These are phyloP conservation scores for Zootermopsis nevadensis DNA, from an alignment of 2,888 invertebrate species.

Conservation along the genomic window DNA sequence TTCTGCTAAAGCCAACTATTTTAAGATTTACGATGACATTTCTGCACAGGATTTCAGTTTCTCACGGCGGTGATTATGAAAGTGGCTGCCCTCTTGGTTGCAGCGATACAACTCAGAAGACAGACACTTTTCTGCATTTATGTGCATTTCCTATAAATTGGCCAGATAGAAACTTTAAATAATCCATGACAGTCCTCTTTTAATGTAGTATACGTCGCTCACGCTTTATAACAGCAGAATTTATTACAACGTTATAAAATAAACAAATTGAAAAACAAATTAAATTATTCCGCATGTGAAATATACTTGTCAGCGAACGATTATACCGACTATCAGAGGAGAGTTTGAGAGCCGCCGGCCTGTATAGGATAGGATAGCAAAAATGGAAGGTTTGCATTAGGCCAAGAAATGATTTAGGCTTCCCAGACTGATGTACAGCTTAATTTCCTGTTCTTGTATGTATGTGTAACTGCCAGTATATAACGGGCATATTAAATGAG, in stretches of 20 bases:
- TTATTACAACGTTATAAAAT: not conserved
- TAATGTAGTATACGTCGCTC: no score
- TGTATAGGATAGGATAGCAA: not conserved
- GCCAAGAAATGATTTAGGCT: not conserved
- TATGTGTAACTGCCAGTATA: constrained; percentile 18
- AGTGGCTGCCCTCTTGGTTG: no score
- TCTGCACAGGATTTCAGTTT: no score
- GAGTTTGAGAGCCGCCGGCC: not conserved
- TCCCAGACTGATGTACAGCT: constrained; percentile 33
- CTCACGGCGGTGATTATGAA: no score
- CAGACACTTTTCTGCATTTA: no score
- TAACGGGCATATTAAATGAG: not conserved
- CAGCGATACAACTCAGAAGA: no score
- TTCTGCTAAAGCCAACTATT: no score
- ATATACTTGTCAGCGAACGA: not conserved
- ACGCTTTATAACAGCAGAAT: not conserved
- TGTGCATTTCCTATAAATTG: no score
- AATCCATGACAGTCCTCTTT: no score
- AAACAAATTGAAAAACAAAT: not conserved
- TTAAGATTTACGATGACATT: no score
- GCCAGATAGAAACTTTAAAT: no score
- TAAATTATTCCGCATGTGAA: not conserved
- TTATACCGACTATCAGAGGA: not conserved
- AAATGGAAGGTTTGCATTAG: not conserved
- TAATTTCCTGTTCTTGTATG: constrained; percentile 13